phyloP scores from a whole-genome alignment of 2,888 invertebrate genomes.

The Ariolimax columbianus region DNA sequence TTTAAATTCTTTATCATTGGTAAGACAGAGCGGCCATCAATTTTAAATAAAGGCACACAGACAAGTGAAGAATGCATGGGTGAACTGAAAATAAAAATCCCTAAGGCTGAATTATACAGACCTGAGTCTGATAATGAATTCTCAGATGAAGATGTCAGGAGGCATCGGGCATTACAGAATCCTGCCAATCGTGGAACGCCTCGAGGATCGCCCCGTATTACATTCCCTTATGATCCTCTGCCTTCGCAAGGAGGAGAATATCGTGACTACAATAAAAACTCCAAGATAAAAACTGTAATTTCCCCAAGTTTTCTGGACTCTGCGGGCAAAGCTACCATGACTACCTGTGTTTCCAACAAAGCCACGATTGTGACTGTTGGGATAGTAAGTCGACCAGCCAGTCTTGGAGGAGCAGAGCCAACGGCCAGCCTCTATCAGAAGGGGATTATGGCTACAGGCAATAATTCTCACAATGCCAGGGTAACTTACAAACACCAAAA shows the following conservation, averaged over 20 bases:
- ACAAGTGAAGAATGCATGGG: constrained; percentile 45
- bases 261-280: constrained; percentile 44
- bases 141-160: constrained; percentile 40
- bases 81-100: constrained; percentile 50
- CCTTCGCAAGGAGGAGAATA: constrained; percentile 38
- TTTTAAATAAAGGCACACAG: constrained; percentile 48
- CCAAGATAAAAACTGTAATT: constrained; percentile 58
- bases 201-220: constrained; percentile 44
- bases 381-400: constrained; percentile 61
- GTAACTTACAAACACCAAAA: constrained; percentile 20
- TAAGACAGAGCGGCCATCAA: constrained; percentile 38
- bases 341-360: constrained; percentile 65
- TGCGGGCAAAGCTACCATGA: constrained; percentile 67
- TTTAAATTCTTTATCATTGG: constrained; percentile 49
- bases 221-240: constrained; percentile 51
- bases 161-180: neutral
- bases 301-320: constrained; percentile 69
- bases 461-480: constrained; percentile 6
- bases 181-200: constrained; percentile 20
- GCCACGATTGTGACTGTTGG: constrained; percentile 69
- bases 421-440: constrained; percentile 56
- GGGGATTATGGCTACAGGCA: constrained; percentile 58
- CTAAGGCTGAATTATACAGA: constrained; percentile 40
- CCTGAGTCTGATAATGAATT: constrained; percentile 43
- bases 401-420: constrained; percentile 47